Percentiles rank a stretch among this genome's conserved stretches.
Conservation (phyloP, 2,797 vertebrate species). For the Alcedo quadribrachys region DNA sequence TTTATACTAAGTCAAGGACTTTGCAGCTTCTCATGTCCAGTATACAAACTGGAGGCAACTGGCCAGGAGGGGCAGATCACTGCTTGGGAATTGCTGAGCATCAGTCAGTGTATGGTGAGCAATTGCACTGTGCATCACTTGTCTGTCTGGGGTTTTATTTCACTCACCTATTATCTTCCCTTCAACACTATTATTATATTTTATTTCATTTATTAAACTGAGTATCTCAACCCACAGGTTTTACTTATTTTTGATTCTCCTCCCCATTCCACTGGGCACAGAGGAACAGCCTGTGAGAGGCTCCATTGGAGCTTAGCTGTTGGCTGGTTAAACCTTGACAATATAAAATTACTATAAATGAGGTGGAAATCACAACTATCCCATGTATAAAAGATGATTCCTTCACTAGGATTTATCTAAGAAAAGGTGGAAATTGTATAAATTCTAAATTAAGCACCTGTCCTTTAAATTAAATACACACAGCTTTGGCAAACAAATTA, state of each 20-base stretch:
- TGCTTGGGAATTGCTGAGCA: not conserved
- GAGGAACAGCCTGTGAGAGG: not conserved
- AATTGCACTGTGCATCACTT: not conserved
- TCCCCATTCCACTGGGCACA: not conserved
- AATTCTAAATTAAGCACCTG: not conserved
- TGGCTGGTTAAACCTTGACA: not conserved
- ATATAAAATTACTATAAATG: not conserved
- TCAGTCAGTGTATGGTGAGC: not conserved
- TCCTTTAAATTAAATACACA: constrained; percentile 32
- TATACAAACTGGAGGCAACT: not conserved
- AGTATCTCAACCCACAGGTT: not conserved
- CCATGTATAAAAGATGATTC: not conserved
- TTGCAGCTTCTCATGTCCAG: not conserved
- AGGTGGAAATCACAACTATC: constrained; percentile 6
- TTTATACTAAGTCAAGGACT: not conserved
- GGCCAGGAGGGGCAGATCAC: not conserved
- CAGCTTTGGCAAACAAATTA: constrained; percentile 1
- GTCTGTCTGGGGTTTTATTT: not conserved
- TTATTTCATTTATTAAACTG: not conserved
- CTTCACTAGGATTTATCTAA: not conserved
- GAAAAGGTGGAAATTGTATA: not conserved
- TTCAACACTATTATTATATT: not conserved
- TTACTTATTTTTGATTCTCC: not conserved
- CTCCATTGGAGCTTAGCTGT: not conserved
- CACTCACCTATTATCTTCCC: not conserved